phyloP scores from a whole-genome alignment of 2,113 vertebrate species.

The Asarcornis scutulata region DNA sequence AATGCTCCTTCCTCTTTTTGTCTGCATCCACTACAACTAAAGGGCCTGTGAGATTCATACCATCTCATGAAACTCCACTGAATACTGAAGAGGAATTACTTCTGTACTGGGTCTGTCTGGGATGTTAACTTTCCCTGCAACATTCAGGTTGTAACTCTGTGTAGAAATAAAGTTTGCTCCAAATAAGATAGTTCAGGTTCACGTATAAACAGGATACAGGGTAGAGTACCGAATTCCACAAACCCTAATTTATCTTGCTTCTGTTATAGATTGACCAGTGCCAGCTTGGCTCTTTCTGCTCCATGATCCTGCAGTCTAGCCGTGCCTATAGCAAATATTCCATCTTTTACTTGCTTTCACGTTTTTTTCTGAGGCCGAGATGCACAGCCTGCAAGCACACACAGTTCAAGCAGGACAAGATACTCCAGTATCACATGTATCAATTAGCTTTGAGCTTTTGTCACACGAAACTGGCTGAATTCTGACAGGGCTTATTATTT shows the following conservation, averaged over 20 bases:
- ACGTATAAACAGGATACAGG: background rate
- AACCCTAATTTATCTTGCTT: background rate
- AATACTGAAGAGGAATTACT: background rate
- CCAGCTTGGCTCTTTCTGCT: background rate
- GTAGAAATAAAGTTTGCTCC: background rate
- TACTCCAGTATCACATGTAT: background rate
- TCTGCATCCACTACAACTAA: background rate
- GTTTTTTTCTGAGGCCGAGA: background rate
- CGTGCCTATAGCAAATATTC: background rate
- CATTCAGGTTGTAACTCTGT: background rate
- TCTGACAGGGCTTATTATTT: background rate
- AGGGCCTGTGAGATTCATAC: background rate
- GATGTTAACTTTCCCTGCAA: background rate
- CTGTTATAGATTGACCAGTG: background rate
- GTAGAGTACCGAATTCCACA: accelerated
- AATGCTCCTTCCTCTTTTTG: background rate
- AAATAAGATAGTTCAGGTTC: background rate
- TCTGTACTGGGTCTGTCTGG: background rate
- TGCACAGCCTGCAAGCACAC: too few relatives aligned
- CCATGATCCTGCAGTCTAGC: background rate
- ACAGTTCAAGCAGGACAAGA: background rate
- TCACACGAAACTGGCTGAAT: background rate
- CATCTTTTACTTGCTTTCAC: background rate
- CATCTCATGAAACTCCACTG: background rate
- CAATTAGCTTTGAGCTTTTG: background rate